Percentiles rank a stretch among this genome's conserved stretches.
These are phyloP conservation scores for Oreocharis arfaki DNA, from an alignment of 2,113 vertebrate genomes.

Conservation along the genomic window DNA sequence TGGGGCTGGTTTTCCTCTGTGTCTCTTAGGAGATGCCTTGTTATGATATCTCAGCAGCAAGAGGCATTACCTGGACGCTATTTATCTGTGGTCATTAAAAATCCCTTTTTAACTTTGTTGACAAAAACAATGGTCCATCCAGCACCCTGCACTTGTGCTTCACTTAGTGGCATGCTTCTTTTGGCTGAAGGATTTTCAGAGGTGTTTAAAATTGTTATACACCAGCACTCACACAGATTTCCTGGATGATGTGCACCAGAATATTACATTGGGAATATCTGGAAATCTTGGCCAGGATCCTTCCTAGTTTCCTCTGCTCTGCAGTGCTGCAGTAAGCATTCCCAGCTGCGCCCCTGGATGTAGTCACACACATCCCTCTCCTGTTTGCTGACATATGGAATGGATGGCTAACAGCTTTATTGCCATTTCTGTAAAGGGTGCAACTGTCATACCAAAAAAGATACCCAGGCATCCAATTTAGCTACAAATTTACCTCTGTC, in stretches of 20 bases:
- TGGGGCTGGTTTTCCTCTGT: neutral
- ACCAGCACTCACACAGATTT: neutral
- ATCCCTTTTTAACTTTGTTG: neutral
- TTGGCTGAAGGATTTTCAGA: neutral
- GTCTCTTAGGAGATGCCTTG: neutral
- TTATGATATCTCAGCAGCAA: neutral
- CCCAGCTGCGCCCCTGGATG: neutral
- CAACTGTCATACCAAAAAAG: conserved; percentile 4
- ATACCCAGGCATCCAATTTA: neutral
- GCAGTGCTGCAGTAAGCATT: neutral
- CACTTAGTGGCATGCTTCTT: neutral
- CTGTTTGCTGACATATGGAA: neutral
- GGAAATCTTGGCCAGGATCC: neutral
- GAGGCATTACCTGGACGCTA: neutral
- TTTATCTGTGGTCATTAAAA: neutral
- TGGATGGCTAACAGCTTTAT: neutral
- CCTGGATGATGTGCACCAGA: neutral
- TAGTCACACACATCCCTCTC: neutral
- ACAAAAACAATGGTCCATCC: neutral
- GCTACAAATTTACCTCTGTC: neutral
- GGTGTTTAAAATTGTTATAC: neutral
- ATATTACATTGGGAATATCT: neutral
- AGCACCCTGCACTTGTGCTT: neutral
- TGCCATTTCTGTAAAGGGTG: neutral
- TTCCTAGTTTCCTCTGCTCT: neutral